A percentile compares a stretch with the other conserved stretches of the same genome.
phyloP scores from a whole-genome alignment of 2,888 invertebrate species.

The Cantharis rufa region DNA sequence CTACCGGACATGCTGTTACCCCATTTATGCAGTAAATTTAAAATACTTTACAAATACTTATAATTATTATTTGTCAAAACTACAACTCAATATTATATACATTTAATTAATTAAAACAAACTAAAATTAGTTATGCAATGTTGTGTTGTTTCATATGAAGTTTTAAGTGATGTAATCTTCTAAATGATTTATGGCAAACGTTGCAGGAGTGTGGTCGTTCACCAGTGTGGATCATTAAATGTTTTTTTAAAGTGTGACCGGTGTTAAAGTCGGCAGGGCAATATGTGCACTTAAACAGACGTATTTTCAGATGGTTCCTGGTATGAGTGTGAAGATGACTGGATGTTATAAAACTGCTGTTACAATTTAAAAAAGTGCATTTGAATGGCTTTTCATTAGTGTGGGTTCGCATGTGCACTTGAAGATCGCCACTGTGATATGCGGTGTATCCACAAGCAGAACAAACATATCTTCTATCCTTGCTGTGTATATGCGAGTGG shows the following conservation, averaged over 20 bases:
- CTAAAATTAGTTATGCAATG: background rate
- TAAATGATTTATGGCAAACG: background rate
- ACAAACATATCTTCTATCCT: background rate
- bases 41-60: too few relatives aligned
- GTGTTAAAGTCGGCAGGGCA: background rate
- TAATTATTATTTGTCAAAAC: background rate
- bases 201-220: background rate
- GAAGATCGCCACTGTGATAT: background rate
- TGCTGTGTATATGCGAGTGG: background rate
- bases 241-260: background rate
- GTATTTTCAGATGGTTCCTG: background rate
- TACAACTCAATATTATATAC: background rate
- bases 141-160: background rate
- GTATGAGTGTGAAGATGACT: background rate
- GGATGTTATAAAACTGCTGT: background rate
- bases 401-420: background rate
- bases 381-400: background rate
- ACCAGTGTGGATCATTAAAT: background rate
- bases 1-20: too few relatives aligned
- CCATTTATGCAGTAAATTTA: background rate
- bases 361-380: background rate
- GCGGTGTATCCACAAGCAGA: background rate
- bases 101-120: background rate
- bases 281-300: background rate
- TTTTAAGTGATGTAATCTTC: background rate